These are phyloP conservation scores for Pectinophora gossypiella DNA, from an alignment of 1,140 invertebrate species.

Conservation along the genomic window DNA sequence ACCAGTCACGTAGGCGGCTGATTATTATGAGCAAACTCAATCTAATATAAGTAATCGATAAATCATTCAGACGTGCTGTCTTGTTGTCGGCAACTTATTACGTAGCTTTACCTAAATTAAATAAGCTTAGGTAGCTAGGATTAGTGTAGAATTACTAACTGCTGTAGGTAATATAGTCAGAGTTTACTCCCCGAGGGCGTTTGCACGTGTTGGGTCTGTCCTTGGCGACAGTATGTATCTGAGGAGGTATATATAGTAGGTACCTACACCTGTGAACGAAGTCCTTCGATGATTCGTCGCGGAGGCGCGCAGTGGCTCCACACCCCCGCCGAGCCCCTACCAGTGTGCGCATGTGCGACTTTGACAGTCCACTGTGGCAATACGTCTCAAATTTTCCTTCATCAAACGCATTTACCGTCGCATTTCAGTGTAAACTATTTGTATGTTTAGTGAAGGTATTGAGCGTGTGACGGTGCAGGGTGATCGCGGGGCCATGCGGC, in stretches of 20 bases:
- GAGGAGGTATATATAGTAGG: not conserved
- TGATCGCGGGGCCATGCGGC: slow-evolving; percentile 34
- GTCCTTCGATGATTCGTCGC: slow-evolving; percentile 32
- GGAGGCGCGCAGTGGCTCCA: slow-evolving; percentile 44
- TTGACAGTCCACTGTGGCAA: slow-evolving; percentile 52
- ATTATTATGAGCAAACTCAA: no score
- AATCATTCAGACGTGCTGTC: no score
- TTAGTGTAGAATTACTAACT: no score
- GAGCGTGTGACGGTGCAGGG: not conserved
- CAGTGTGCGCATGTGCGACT: slow-evolving; percentile 46
- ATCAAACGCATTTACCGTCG: not conserved
- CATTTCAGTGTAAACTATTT: not conserved
- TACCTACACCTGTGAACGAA: not conserved
- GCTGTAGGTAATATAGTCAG: not conserved
- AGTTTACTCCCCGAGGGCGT: not conserved
- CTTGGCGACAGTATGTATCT: slow-evolving; percentile 38
- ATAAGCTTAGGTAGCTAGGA: no score
- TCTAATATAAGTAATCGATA: no score
- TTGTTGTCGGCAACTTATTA: no score
- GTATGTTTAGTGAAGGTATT: not conserved
- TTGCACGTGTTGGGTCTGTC: slow-evolving; percentile 47
- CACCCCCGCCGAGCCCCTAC: slow-evolving; percentile 60
- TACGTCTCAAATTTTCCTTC: slow-evolving; percentile 36
- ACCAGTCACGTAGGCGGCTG: no score
- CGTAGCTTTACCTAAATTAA: no score